Percentiles rank a stretch among this genome's conserved stretches.
phyloP scores from a whole-genome alignment of 2,888 invertebrate genomes.

The Blastobasis adustella region DNA sequence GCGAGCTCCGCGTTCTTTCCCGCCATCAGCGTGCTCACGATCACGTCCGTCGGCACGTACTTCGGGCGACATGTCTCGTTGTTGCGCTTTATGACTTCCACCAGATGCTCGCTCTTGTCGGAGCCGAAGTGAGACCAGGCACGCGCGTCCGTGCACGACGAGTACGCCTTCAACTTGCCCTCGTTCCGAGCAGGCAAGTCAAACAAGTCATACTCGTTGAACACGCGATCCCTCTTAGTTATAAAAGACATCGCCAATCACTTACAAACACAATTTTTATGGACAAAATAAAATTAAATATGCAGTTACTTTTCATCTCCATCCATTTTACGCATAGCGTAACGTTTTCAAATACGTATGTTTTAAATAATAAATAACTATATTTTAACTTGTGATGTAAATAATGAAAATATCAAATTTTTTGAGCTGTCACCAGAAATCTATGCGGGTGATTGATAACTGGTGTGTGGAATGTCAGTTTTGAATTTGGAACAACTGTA shows the following conservation, averaged over 20 bases:
- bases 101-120: slow-evolving; percentile 72
- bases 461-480: slow-evolving; percentile 50
- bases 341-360: slow-evolving; percentile 29
- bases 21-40: slow-evolving; percentile 57
- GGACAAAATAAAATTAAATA: slow-evolving; percentile 25
- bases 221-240: slow-evolving; percentile 65
- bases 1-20: slow-evolving; percentile 69
- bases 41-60: slow-evolving; percentile 58
- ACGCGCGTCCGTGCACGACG: slow-evolving; percentile 72
- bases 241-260: slow-evolving; percentile 59
- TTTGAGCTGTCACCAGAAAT: slow-evolving; percentile 60
- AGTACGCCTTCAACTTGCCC: slow-evolving; percentile 71
- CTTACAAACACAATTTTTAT: slow-evolving; percentile 23
- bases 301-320: slow-evolving; percentile 42
- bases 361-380: slow-evolving; percentile 31
- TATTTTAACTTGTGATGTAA: slow-evolving; percentile 46
- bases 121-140: slow-evolving; percentile 74
- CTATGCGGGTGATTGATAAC: slow-evolving; percentile 39
- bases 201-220: slow-evolving; percentile 58
- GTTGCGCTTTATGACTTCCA: slow-evolving; percentile 69
- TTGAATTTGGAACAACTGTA: slow-evolving; percentile 19
- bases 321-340: slow-evolving; percentile 54
- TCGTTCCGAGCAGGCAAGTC: slow-evolving; percentile 66
- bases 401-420: slow-evolving; percentile 58
- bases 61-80: slow-evolving; percentile 50